phyloP scores from a whole-genome alignment of 2,888 invertebrate genomes.

The Ecdyonurus torrentis region DNA sequence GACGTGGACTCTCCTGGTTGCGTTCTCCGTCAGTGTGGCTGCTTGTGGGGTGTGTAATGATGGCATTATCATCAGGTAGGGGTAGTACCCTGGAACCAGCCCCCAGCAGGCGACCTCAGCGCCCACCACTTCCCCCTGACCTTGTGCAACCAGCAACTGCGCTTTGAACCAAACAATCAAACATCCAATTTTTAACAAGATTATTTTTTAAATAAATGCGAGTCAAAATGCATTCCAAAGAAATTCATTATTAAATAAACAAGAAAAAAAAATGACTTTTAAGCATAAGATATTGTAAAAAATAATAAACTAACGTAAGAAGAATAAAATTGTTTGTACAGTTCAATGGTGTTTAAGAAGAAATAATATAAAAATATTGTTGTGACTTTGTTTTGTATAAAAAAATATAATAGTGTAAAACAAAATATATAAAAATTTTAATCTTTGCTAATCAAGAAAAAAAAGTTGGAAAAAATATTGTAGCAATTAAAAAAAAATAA shows the following conservation, averaged over 20 bases:
- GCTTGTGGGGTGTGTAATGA: constrained; percentile 13
- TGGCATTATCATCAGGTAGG: constrained; percentile 3
- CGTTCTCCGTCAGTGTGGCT: constrained; percentile 19
- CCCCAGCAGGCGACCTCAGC: not conserved
- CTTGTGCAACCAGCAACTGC: not conserved
- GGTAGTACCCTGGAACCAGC: not conserved
- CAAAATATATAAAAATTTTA: not conserved
- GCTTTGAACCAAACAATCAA: too few species aligned
- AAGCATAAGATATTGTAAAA: too few species aligned
- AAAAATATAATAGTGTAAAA: not conserved
- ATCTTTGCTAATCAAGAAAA: not conserved
- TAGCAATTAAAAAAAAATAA: not conserved
- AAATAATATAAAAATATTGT: not conserved
- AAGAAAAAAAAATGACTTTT: too few species aligned
- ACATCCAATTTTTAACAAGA: not conserved
- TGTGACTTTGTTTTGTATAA: not conserved
- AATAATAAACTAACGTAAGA: too few species aligned
- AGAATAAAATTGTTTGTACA: not conserved
- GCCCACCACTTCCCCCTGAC: not conserved
- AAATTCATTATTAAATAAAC: not conserved
- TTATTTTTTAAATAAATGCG: not conserved
- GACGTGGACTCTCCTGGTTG: constrained; percentile 19
- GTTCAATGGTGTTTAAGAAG: not conserved
- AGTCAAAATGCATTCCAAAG: too few species aligned
- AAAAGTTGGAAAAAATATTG: not conserved